Evolutionary conservation across 2,797 vertebrate genomes (phyloP).

Genomic region (Pempheris klunzingeri): DNA sequence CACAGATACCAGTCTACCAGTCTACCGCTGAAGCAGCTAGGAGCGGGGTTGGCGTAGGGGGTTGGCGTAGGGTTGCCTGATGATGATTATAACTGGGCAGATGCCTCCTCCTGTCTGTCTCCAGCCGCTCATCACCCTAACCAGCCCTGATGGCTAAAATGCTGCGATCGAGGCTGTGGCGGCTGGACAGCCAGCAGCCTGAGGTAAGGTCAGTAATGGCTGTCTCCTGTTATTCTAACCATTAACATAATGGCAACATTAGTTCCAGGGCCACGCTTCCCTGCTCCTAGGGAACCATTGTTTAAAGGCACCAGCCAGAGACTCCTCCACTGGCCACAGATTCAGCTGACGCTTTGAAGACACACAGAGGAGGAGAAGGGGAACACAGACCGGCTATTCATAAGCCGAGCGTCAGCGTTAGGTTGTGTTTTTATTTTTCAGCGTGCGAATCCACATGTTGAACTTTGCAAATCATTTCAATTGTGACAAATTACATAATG

Average conservation of each 20-base stretch:
- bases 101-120: conserved; percentile 64
- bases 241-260: conserved; percentile 88
- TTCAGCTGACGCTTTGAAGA: conserved; percentile 72
- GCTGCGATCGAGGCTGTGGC: conserved; percentile 37
- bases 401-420: conserved; percentile 50
- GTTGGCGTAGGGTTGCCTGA: conserved; percentile 5
- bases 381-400: conserved; percentile 74
- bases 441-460: conserved; percentile 50
- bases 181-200: conserved; percentile 60
- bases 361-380: conserved; percentile 39
- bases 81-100: conserved; percentile 69
- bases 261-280: conserved; percentile 84
- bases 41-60: conserved; percentile 17
- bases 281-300: conserved; percentile 79
- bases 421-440: conserved; percentile 65
- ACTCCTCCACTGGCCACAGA: conserved; percentile 54
- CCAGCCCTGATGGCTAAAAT: conserved; percentile 72
- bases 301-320: conserved; percentile 68
- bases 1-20: conserved; percentile 56
- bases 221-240: conserved; percentile 84
- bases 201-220: conserved; percentile 71
- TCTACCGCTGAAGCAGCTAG: conserved; percentile 39
- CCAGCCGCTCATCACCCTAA: conserved; percentile 59
- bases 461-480: conserved; percentile 59
- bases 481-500: conserved; percentile 75